Conservation (phyloP, 2,797 vertebrate species). For the Clarias pachynema region DNA sequence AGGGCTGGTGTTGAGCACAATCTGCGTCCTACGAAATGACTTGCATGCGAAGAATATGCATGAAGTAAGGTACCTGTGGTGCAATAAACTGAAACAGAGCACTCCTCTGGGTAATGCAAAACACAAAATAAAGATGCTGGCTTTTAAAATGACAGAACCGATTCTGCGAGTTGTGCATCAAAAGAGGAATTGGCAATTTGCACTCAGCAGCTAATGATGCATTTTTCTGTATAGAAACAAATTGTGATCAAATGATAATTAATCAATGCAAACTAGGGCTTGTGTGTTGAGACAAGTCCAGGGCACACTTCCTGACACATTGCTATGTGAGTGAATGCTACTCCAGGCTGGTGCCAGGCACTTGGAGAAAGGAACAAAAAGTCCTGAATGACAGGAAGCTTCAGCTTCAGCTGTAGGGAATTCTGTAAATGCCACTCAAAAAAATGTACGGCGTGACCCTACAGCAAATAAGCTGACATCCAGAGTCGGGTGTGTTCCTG, state of each 20-base stretch:
- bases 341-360: background rate
- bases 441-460: background rate
- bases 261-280: slow-evolving; percentile 15
- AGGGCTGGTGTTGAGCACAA: slow-evolving; percentile 39
- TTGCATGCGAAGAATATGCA: slow-evolving; percentile 36
- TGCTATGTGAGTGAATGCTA: slow-evolving; percentile 1
- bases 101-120: slow-evolving; percentile 31
- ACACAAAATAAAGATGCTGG: slow-evolving; percentile 29
- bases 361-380: slow-evolving; percentile 27
- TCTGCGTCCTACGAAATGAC: slow-evolving; percentile 32
- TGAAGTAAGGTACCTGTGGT: slow-evolving; percentile 34
- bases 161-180: slow-evolving; percentile 27
- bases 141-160: slow-evolving; percentile 35
- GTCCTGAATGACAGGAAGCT: slow-evolving; percentile 41
- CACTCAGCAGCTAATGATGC: slow-evolving; percentile 39
- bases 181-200: slow-evolving; percentile 41
- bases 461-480: background rate
- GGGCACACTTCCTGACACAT: slow-evolving; percentile 12
- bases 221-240: slow-evolving; percentile 33
- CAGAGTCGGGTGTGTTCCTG: background rate
- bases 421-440: background rate
- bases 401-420: background rate
- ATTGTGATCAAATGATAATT: slow-evolving; percentile 37
- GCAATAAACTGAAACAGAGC: slow-evolving; percentile 47
- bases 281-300: slow-evolving; percentile 25